Evolutionary conservation across 2,888 invertebrate genomes (phyloP), one percentile per base, ranked within the genome.

Genomic region (Synanthedon tipuliformis): DNA sequence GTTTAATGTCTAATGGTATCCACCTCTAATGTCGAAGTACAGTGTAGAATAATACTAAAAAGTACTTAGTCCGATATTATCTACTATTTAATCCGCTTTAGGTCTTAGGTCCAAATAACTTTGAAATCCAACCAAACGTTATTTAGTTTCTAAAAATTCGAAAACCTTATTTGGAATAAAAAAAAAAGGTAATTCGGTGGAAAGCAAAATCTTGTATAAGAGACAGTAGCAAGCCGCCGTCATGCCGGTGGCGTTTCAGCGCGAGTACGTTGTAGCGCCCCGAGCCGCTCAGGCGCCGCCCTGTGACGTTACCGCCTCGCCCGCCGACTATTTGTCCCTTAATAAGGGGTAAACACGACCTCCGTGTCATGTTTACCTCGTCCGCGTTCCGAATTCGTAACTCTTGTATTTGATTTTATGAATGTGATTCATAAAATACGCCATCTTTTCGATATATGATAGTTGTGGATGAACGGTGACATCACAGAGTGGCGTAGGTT

Each of bases 231-330:
- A 34, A 49, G 11, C 18, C 18, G 68, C 60, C 82, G 85, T 86
- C 85, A 56, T 55, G 61, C 71, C 74, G 75, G 74, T 64, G 59
- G 64, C 73, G 79, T 69, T 75, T 61, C 76, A 77, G 72, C 66
- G 56, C 54, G 59, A 81, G 71, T 56, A 58, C 57, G 72, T 76
- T 77, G 78, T 61, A 68, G 64, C 76, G 75, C 64, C 60, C 34
- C 34, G 34, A 34, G 34, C 74, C 77, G 76, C 78, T 75, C 73
- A 79, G 62, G 62, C 60, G 59, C 60, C 80, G 66, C 59, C 54
- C 50, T 54, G 69, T 78, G 79, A 81, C 81, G 81, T 82, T 81
- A 81, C 67, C 68, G 63, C 73, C 65, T 68, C 64, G 63, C 67
- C 66, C 59, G 58, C 48, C 50, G 48, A 40, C 53, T 58, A 56